Conservation (phyloP, 2,888 invertebrate species). For the Nysson spinosus region DNA sequence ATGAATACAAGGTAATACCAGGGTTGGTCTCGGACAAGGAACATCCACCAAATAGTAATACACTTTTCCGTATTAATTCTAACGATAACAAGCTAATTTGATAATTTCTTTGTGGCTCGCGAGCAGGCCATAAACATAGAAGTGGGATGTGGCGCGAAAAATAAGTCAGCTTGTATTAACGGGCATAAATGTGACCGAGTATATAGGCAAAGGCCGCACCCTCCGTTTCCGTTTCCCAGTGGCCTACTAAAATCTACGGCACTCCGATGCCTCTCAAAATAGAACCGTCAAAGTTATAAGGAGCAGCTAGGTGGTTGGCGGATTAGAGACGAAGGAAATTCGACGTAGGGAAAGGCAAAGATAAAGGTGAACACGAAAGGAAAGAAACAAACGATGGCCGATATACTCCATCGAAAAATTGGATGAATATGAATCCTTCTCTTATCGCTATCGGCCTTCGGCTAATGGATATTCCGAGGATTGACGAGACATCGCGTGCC, state of each 20-base stretch:
- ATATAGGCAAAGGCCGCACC: constrained; percentile 52
- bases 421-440: constrained; percentile 6
- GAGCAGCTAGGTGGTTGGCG: constrained; percentile 8
- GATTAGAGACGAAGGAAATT: constrained; percentile 23
- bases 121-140: constrained; percentile 19
- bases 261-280: constrained; percentile 51
- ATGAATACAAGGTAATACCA: no score
- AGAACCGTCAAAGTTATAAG: constrained; percentile 45
- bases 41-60: no score
- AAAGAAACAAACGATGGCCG: constrained; percentile 4
- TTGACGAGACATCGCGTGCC: constrained; percentile 18
- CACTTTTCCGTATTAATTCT: constrained; percentile 19
- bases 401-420: constrained; percentile 18
- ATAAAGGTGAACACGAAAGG: constrained; percentile 3
- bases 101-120: neutral
- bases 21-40: no score
- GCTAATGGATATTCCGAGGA: constrained; percentile 43
- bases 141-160: constrained; percentile 19
- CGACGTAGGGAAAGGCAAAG: constrained; percentile 10
- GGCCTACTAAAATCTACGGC: constrained; percentile 59
- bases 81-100: no score
- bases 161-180: constrained; percentile 42
- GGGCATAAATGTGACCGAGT: constrained; percentile 31
- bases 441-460: constrained; percentile 8
- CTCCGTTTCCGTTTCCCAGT: constrained; percentile 58